phyloP scores from a whole-genome alignment of 53 echinoderm and acorn worm species.

The Stichopus horrens region DNA sequence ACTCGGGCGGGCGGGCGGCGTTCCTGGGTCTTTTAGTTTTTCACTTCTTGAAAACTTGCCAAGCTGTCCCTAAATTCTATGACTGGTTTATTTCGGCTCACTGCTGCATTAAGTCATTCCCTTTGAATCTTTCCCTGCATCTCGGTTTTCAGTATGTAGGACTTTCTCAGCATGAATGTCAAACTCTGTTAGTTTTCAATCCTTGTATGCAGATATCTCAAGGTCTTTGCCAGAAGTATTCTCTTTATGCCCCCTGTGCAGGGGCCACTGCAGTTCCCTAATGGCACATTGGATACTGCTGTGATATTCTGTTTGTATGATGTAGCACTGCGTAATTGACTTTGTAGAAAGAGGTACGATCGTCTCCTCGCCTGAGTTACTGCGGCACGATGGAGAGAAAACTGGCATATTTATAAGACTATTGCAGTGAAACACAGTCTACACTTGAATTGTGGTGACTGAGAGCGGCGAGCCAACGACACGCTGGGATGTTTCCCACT shows the following conservation, averaged over 20 bases:
- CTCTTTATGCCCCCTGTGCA: constrained; percentile 25
- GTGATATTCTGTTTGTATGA: constrained; percentile 13
- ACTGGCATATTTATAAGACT: not conserved
- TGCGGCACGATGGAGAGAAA: not conserved
- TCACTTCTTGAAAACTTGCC: too few relatives aligned
- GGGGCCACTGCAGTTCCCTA: constrained; percentile 35
- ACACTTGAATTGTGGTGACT: not conserved
- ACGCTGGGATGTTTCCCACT: not conserved
- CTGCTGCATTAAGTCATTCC: not conserved
- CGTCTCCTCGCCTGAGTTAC: not conserved
- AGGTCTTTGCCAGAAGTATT: constrained; percentile 27
- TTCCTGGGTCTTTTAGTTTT: too few relatives aligned
- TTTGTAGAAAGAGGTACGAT: constrained; percentile 5
- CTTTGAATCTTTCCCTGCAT: not conserved
- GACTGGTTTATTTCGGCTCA: too few relatives aligned
- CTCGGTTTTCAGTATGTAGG: not conserved
- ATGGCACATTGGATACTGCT: constrained; percentile 34
- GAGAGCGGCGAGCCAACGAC: not conserved
- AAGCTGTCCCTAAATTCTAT: too few relatives aligned
- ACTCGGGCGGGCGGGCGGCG: too few relatives aligned
- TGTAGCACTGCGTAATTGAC: not conserved
- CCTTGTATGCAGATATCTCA: not conserved
- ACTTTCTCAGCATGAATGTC: constrained; percentile 27
- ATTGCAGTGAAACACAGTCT: not conserved
- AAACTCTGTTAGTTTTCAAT: constrained; percentile 16